Conservation (phyloP, 2,888 invertebrate genomes). For the Trissonchulus latispiculum region DNA sequence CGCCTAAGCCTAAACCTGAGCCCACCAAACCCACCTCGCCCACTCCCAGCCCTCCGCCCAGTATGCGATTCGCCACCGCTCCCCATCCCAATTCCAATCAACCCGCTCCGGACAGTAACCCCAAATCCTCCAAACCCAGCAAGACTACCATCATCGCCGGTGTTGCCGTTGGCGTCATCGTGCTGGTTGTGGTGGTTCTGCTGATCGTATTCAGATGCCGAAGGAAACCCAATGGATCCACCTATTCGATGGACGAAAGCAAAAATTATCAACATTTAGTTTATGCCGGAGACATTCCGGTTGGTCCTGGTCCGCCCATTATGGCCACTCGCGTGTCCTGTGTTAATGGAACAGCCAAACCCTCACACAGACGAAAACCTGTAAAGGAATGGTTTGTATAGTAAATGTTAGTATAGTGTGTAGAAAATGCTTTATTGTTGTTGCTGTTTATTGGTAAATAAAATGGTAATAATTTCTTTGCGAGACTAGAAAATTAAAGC, state of each 20-base stretch:
- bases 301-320: background rate
- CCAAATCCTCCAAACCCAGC: conserved; percentile 59
- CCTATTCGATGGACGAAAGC: conserved; percentile 82
- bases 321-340: background rate
- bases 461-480: too few relatives aligned
- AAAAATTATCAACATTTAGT: conserved; percentile 53
- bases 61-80: conserved; percentile 28
- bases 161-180: conserved; percentile 67
- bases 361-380: conserved; percentile 52
- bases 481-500: too few relatives aligned
- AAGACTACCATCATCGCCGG: conserved; percentile 73
- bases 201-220: conserved; percentile 78
- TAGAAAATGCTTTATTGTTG: too few relatives aligned
- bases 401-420: background rate
- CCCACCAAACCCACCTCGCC: conserved; percentile 23
- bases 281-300: conserved; percentile 48
- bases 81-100: conserved; percentile 43
- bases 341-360: background rate
- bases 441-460: too few relatives aligned
- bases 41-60: conserved; percentile 33
- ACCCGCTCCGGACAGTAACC: conserved; percentile 33
- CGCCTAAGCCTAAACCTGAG: too few relatives aligned
- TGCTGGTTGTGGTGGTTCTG: conserved; percentile 70
- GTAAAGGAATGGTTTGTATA: conserved; percentile 93
- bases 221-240: conserved; percentile 60